Conservation (phyloP, 2,113 vertebrate species). For the Oryctolagus cuniculus region mOryCun1.1 NC_091432.1:231314001-231314500, state of each 20-base stretch:
- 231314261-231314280: not conserved
- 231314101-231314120: not conserved
- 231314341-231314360: not conserved
- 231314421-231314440: not conserved
- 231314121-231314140: not conserved
- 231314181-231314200: not conserved
- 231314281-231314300: not conserved
- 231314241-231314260: not conserved
- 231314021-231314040: not conserved
- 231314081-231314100: not conserved
- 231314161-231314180: constrained; percentile 8
- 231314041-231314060: not conserved
- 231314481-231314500: not conserved
- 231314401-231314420: not conserved
- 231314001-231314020: not conserved
- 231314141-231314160: constrained; percentile 3
- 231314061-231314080: not conserved
- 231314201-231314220: not conserved
- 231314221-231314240: no score
- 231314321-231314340: not conserved
- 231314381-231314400: not conserved
- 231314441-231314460: not conserved
- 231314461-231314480: not conserved
- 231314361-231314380: not conserved
- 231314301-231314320: not conserved